Percentiles rank a stretch among this genome's conserved stretches.
Conservation (phyloP, 2,113 vertebrate genomes). For the Pterocles burchelli region DNA sequence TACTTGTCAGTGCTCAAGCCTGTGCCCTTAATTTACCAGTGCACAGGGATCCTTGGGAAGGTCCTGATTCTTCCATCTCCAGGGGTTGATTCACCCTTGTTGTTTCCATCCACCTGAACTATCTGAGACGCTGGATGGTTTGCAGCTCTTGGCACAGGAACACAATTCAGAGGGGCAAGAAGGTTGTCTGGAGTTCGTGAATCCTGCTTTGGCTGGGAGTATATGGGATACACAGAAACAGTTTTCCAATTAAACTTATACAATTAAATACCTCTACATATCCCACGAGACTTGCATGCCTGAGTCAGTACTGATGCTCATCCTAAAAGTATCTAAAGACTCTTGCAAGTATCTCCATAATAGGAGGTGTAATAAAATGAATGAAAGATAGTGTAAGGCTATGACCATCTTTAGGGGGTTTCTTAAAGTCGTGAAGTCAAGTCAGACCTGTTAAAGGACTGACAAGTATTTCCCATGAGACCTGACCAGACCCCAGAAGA, state of each 20-base stretch:
- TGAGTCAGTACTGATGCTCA: too few species aligned
- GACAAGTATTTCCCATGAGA: not conserved
- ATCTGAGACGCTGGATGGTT: not conserved
- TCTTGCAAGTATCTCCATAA: not conserved
- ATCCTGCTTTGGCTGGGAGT: not conserved
- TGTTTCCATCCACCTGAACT: not conserved
- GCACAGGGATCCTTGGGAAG: not conserved
- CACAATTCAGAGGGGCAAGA: not conserved
- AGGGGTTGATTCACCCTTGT: not conserved
- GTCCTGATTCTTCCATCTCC: not conserved
- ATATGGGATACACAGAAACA: too few species aligned
- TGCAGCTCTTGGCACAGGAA: not conserved
- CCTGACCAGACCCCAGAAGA: not conserved
- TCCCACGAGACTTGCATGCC: too few species aligned
- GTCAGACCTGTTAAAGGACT: not conserved
- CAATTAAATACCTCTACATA: too few species aligned
- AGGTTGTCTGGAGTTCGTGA: not conserved
- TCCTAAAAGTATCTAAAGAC: not conserved
- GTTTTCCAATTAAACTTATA: too few species aligned
- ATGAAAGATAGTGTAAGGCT: not conserved
- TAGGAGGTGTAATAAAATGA: not conserved
- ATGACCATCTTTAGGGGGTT: not conserved
- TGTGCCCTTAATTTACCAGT: too few species aligned
- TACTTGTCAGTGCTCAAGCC: not conserved
- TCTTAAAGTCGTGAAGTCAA: not conserved